Evolutionary conservation across 1,140 invertebrate species (phyloP).

Genomic region (Physella acuta): DNA sequence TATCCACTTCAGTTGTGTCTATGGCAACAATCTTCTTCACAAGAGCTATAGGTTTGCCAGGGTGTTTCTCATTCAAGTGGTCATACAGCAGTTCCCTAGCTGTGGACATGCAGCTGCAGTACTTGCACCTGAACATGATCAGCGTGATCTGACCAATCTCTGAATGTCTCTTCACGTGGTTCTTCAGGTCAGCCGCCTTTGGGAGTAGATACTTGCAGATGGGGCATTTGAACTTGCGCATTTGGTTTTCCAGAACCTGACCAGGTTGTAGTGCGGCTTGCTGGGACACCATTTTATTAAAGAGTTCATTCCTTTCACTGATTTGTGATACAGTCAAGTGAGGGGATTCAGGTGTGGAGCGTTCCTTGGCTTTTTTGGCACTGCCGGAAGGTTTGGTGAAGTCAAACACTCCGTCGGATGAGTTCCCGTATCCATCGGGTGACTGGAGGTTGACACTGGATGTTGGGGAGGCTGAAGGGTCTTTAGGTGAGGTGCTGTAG

Average conservation of each 20-base stretch:
- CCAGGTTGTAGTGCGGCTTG: conserved; percentile 20
- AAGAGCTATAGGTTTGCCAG: conserved; percentile 32
- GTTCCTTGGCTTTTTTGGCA: conserved; percentile 7
- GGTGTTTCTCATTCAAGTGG: conserved; percentile 33
- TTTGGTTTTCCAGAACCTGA: conserved; percentile 30
- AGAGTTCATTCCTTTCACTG: conserved; percentile 22
- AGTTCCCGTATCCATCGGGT: neutral
- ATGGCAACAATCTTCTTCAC: conserved; percentile 35
- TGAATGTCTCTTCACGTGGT: conserved; percentile 33
- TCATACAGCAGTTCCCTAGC: conserved; percentile 34
- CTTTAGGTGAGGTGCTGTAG: neutral
- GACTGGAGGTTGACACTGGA: neutral
- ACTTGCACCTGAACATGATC: conserved; percentile 34
- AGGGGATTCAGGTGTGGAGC: neutral
- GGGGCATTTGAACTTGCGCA: conserved; percentile 37
- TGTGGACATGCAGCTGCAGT: conserved; percentile 35
- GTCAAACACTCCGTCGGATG: conserved; percentile 6
- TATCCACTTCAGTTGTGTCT: conserved; percentile 32
- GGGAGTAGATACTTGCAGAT: conserved; percentile 36
- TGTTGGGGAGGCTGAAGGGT: neutral
- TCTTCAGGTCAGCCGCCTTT: conserved; percentile 34
- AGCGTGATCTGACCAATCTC: conserved; percentile 35
- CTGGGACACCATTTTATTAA: conserved; percentile 21
- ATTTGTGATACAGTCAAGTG: neutral
- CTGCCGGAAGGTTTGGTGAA: conserved; percentile 9